Percentiles rank a stretch among this genome's conserved stretches.
phyloP scores from a whole-genome alignment of 35 echinoderm and acorn worm species.

The Lytechinus pictus region DNA sequence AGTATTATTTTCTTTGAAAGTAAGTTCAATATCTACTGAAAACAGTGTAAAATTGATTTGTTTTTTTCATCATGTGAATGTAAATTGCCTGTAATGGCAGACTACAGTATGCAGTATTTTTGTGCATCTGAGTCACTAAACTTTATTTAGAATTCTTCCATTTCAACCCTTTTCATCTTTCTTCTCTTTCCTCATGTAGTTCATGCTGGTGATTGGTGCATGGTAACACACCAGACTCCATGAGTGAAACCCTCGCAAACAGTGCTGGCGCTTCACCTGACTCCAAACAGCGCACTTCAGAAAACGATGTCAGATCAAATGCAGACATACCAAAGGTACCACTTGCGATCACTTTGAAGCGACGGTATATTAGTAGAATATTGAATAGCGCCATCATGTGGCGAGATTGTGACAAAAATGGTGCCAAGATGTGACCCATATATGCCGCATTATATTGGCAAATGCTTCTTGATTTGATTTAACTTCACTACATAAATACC shows the following conservation, averaged over 20 bases:
- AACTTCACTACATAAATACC: too few species aligned
- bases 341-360: neutral
- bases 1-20: too few species aligned
- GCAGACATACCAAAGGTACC: slow-evolving; percentile 38
- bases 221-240: slow-evolving; percentile 1
- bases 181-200: neutral
- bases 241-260: slow-evolving; percentile 44
- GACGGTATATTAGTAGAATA: too few species aligned
- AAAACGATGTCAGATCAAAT: slow-evolving; percentile 34
- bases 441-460: too few species aligned
- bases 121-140: neutral
- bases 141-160: neutral
- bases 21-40: too few species aligned
- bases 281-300: slow-evolving; percentile 47
- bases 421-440: too few species aligned
- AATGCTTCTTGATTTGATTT: too few species aligned
- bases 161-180: neutral
- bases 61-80: neutral
- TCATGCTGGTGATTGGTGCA: slow-evolving; percentile 27
- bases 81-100: neutral
- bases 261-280: slow-evolving; percentile 41
- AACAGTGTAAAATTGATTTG: neutral
- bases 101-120: neutral
- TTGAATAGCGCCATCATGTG: too few species aligned
- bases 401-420: too few species aligned